Base-by-base conservation (phyloP, 2,113 vertebrate species). In the Corythoichthys intestinalis region DNA sequence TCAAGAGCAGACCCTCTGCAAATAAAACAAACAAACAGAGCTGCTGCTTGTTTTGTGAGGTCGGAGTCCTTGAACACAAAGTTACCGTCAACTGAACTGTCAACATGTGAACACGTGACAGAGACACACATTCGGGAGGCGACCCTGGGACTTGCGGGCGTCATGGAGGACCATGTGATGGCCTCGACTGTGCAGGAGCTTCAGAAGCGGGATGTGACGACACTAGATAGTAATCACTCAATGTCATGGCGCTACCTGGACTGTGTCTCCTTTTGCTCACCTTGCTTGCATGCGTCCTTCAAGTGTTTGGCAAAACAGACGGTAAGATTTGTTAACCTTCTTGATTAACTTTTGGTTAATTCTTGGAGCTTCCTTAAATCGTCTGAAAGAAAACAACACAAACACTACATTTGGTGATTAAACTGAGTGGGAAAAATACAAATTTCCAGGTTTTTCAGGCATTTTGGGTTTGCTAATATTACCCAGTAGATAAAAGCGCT, bases 201-300 rank as follows among this genome's bases (percentile, higher is more conserved):
- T 14, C 11, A n/a, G 41, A 1, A 34, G 5, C 61, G 12, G 41
- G 61, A 63, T 63, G 61, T 63, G 61, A 63, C 61, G 44, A 63
- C n/a, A 47, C 12, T 47, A 11, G 11, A 14, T 44, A 44, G 41
- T 6, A 10, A 63, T 20, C 44, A 63, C 61, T 54, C 65, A 74
- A 76, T 71, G 79, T 71, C 72, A 72, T 71, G 72, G 80, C 52
- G 46, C 71, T 61, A 34, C 20, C 61, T 71, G 70, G 64, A 70
- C 76, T 37, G 10, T 70, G 69, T 59, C 48, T 79, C 12, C 63
- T 79, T 35, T 70, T 12, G 9, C 58, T 87, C 28, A 73, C 3
- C 63, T 63, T 89, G 49, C 58, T 90, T 1, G 47, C 38, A n/a
- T 70, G 76, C 56, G 70, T 84, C 67, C 76, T 89, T 68, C 83